These are phyloP conservation scores for Cantharis flavilabris DNA, from an alignment of 2,888 invertebrate species.

Conservation along the genomic window DNA sequence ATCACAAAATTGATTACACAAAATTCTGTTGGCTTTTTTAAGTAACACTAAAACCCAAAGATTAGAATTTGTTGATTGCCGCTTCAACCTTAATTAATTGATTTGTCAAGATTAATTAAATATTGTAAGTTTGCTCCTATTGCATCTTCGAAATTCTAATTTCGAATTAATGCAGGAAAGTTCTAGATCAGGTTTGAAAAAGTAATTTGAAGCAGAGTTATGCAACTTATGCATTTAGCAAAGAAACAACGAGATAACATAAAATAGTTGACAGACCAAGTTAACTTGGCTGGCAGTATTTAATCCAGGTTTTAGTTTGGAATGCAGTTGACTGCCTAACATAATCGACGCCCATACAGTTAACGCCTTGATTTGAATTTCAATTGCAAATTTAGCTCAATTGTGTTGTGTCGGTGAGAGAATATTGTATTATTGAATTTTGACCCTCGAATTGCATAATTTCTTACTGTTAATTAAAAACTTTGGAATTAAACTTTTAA, in stretches of 20 bases:
- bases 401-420: not conserved
- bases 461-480: not conserved
- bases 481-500: not conserved
- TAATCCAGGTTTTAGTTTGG: conserved; percentile 5
- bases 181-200: not conserved
- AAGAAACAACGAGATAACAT: not conserved
- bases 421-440: not conserved
- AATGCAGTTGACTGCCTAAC: conserved; percentile 19
- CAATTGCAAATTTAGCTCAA: conserved; percentile 18
- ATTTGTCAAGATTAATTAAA: not conserved
- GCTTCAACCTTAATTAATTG: not conserved
- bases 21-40: too few relatives aligned
- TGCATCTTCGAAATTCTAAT: not conserved
- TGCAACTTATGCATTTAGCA: not conserved
- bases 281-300: not conserved
- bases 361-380: conserved; percentile 16
- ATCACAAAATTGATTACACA: too few relatives aligned
- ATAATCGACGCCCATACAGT: conserved; percentile 5
- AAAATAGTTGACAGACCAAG: not conserved
- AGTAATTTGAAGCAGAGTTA: not conserved
- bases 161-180: not conserved
- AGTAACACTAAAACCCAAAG: too few relatives aligned
- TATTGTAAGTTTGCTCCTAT: not conserved
- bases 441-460: not conserved
- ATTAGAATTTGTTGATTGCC: too few relatives aligned